Conservation (phyloP, 2,113 vertebrate species). For the Alaudala cheleensis region DNA sequence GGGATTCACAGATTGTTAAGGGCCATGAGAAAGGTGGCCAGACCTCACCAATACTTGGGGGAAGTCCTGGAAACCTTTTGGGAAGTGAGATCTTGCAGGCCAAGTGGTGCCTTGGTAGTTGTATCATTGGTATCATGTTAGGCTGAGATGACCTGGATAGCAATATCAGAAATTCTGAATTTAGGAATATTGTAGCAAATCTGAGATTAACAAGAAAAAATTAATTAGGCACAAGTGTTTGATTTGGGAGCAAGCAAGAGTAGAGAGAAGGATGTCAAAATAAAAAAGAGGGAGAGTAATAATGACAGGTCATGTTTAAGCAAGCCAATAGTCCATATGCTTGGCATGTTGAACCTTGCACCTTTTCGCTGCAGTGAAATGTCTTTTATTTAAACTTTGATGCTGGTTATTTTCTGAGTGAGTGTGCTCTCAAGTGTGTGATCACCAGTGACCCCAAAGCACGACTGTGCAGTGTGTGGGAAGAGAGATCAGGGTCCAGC, state of each 20-base stretch:
- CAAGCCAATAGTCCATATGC: background rate
- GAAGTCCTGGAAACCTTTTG: background rate
- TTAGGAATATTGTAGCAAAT: background rate
- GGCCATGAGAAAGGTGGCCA: background rate
- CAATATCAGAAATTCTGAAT: background rate
- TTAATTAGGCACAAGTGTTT: background rate
- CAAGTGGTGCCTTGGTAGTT: background rate
- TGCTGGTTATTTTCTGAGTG: background rate
- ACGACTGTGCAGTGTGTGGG: background rate
- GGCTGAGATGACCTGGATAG: background rate
- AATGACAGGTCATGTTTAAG: background rate
- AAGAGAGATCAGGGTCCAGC: rapidly evolving
- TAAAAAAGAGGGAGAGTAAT: background rate
- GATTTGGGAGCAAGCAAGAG: background rate
- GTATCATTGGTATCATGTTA: background rate
- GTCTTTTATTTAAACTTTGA: background rate
- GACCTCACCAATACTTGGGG: background rate
- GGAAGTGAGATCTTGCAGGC: background rate
- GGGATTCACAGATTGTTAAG: background rate
- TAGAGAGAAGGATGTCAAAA: background rate
- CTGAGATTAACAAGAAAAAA: background rate
- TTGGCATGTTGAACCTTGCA: background rate
- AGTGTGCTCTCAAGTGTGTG: rapidly evolving
- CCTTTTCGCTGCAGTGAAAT: background rate
- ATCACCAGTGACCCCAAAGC: background rate